phyloP scores from a whole-genome alignment of 1,140 invertebrate genomes.

The Lanistes nyassanus region DNA sequence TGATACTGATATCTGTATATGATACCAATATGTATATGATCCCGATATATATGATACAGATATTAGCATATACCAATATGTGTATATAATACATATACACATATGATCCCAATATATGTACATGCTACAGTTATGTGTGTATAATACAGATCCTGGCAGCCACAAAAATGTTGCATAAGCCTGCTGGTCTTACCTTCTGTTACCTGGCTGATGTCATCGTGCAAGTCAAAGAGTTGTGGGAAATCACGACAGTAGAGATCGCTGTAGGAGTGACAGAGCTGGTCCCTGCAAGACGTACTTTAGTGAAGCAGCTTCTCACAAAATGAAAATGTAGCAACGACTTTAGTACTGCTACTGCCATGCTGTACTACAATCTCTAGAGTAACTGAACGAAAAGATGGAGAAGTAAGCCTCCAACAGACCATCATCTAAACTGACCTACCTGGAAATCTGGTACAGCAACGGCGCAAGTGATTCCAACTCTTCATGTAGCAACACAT shows the following conservation, averaged over 20 bases:
- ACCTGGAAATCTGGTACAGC: slow-evolving; percentile 79
- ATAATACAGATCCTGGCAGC: background rate
- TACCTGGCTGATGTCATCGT: slow-evolving; percentile 54
- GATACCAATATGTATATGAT: no score
- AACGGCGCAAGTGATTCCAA: slow-evolving; percentile 78
- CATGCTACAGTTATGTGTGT: no score
- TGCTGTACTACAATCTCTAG: background rate
- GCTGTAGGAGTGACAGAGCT: slow-evolving; percentile 78
- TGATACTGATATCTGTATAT: no score
- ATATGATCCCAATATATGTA: no score
- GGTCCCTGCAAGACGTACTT: slow-evolving; percentile 69
- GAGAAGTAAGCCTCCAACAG: background rate
- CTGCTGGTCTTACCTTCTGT: slow-evolving; percentile 42
- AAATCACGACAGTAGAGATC: slow-evolving; percentile 90
- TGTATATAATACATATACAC: background rate
- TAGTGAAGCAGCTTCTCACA: background rate
- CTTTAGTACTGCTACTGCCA: background rate
- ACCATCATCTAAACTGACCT: background rate
- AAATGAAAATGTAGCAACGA: background rate
- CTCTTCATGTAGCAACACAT: slow-evolving; percentile 76
- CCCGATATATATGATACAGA: background rate
- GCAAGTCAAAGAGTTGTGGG: slow-evolving; percentile 72
- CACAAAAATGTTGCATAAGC: background rate
- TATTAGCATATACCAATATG: background rate
- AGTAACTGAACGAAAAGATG: background rate